Evolutionary conservation across 2,888 invertebrate species (phyloP).

Genomic region (Lordiphosa fenestrarum): DNA sequence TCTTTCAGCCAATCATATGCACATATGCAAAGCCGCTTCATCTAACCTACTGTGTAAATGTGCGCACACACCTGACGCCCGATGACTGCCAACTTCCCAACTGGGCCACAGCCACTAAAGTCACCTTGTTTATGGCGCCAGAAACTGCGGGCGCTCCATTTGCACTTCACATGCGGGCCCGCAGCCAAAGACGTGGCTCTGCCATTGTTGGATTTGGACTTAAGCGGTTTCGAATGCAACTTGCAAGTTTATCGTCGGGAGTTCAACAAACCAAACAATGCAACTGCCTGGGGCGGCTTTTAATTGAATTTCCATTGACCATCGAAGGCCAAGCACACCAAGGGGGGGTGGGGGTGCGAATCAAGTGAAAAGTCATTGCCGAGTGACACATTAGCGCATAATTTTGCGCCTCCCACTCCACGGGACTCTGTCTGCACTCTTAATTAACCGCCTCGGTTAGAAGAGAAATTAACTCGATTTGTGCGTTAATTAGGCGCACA

Average conservation of each 20-base stretch:
- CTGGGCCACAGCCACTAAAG: conserved; percentile 58
- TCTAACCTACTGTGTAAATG: conserved; percentile 11
- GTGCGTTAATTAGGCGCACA: conserved; percentile 67
- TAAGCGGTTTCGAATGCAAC: conserved; percentile 56
- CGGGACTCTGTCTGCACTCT: conserved; percentile 51
- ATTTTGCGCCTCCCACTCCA: conserved; percentile 37
- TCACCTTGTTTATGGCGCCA: conserved; percentile 64
- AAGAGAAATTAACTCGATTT: conserved; percentile 72
- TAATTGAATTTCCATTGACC: conserved; percentile 63
- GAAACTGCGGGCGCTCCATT: conserved; percentile 67
- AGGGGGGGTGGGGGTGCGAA: not conserved
- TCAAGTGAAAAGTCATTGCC: conserved; percentile 43
- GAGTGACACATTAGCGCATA: conserved; percentile 63
- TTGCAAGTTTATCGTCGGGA: conserved; percentile 36
- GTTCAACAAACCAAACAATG: conserved; percentile 70
- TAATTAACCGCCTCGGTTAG: conserved; percentile 70
- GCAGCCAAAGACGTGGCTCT: conserved; percentile 23
- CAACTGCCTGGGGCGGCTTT: conserved; percentile 25
- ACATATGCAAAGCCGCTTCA: conserved; percentile 3
- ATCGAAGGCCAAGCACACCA: conserved; percentile 14
- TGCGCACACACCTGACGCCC: conserved; percentile 2
- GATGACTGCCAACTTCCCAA: conserved; percentile 20
- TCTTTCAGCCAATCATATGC: not conserved
- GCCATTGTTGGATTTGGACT: conserved; percentile 51
- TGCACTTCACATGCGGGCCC: conserved; percentile 59